Base-by-base conservation (phyloP, 2,888 invertebrate genomes). In the Clusia tigrina region DNA sequence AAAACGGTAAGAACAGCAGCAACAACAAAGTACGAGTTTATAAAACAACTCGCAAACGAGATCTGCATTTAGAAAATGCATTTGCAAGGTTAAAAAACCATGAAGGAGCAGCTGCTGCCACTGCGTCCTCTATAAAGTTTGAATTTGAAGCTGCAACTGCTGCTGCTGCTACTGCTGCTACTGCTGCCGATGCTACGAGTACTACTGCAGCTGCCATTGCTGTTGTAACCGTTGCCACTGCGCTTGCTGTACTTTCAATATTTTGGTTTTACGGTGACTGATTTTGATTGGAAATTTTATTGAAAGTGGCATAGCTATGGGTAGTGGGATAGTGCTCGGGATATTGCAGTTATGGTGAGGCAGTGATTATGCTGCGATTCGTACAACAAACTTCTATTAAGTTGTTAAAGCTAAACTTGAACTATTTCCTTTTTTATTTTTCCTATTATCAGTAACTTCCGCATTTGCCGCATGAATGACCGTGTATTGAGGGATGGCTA, bases 211-310 rank as follows among this genome's bases (percentile, higher is more conserved):
- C 32, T 20, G 48, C n/a, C 6, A 12, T 18, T 25, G 20, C 17
- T 37, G 60, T 9, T 3, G 48, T 17, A 9, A 1, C 18, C 57
- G 38, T 17, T 6, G 48, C 1, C 18, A 9, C 17, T n/a, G n/a
- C n/a, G n/a, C n/a, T n/a, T n/a, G n/a, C n/a, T n/a, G n/a, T n/a
- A n/a, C n/a, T 37, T 37, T 32, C 54, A 20, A 32, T 20, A 37
- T 54, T 72, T 70, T 74, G 73, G 69, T 71, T 77, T 73, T 71
- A 71, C 70, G 74, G 71, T 71, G 72, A 71, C 73, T 77, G 74
- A 71, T 67, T 73, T 76, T 73, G 74, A 78, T 78, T 79, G 74
- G 70, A 74, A 75, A 73, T 76, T 74, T 72, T 67, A 51, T 51
- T 46, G 24, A 20, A 23, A 20, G 38, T 38, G 37, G 56, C 22